phyloP scores from a whole-genome alignment of 1,140 invertebrate species.

The Hormaphis cornu region DNA sequence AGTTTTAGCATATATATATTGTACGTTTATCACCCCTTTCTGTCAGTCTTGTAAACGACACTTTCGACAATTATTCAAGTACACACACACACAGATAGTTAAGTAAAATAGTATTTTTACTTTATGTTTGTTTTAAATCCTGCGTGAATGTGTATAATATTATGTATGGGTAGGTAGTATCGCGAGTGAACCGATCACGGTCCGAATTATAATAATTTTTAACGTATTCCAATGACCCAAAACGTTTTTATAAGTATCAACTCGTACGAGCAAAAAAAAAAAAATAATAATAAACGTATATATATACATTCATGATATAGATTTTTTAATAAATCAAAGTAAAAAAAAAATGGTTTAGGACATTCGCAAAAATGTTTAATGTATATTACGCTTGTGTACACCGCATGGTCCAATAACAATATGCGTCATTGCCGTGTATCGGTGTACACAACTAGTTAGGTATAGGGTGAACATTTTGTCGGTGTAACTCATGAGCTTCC shows the following conservation, averaged over 20 bases:
- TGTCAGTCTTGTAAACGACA: too few relatives aligned
- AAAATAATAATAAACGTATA: not conserved
- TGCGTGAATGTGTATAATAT: too few relatives aligned
- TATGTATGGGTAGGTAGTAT: too few relatives aligned
- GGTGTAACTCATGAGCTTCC: too few relatives aligned
- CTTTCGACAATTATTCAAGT: too few relatives aligned
- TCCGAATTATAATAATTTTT: not conserved
- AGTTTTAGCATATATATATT: not conserved
- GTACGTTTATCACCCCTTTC: not conserved
- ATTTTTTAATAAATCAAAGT: constrained; percentile 14
- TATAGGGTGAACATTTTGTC: too few relatives aligned
- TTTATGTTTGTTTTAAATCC: too few relatives aligned
- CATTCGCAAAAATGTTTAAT: not conserved
- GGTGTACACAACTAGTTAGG: not conserved
- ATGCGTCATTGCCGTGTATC: not conserved
- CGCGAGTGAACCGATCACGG: not conserved
- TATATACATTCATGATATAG: not conserved
- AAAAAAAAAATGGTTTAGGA: not conserved
- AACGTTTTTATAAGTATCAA: not conserved
- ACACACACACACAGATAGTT: too few relatives aligned
- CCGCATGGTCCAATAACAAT: not conserved
- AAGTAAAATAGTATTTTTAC: too few relatives aligned
- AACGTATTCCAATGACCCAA: constrained; percentile 8
- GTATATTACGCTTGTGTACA: not conserved
- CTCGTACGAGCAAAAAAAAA: not conserved